These are phyloP conservation scores for Burhinus oedicnemus DNA, from an alignment of 2,113 vertebrate species.

Conservation along the genomic window DNA sequence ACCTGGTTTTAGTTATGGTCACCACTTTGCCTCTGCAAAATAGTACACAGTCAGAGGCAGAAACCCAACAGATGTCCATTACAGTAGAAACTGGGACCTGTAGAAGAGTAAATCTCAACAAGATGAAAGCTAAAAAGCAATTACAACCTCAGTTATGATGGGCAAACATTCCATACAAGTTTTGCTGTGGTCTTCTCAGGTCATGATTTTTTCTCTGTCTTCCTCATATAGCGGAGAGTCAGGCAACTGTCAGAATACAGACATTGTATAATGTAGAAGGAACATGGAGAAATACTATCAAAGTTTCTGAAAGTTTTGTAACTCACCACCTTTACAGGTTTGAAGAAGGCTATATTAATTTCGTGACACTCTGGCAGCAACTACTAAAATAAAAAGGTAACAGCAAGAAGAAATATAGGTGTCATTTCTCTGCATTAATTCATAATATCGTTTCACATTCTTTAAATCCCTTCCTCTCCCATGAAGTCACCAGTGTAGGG, in stretches of 20 bases:
- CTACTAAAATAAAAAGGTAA: not conserved
- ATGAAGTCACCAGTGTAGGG: not conserved
- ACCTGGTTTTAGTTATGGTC: not conserved
- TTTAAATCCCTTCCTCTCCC: conserved; percentile 1
- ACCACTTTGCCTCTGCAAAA: not conserved
- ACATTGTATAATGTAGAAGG: not conserved
- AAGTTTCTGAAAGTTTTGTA: not conserved
- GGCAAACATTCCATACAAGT: not conserved
- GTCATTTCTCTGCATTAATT: not conserved
- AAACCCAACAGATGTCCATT: not conserved
- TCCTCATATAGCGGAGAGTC: fast-evolving
- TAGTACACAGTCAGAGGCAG: not conserved
- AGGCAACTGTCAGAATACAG: not conserved
- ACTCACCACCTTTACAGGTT: not conserved
- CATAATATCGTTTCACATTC: not conserved
- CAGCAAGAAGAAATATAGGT: not conserved
- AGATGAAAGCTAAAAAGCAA: not conserved
- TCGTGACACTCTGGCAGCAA: not conserved
- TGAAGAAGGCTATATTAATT: not conserved
- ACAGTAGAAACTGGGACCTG: not conserved
- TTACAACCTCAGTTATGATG: not conserved
- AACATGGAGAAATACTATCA: not conserved
- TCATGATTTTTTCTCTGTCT: not conserved
- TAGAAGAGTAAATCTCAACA: not conserved
- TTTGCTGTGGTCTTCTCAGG: not conserved